A percentile compares a stretch with the other conserved stretches of the same genome.
These are phyloP conservation scores for Otis tarda DNA, from an alignment of 2,113 vertebrate genomes.

Conservation along the genomic window DNA sequence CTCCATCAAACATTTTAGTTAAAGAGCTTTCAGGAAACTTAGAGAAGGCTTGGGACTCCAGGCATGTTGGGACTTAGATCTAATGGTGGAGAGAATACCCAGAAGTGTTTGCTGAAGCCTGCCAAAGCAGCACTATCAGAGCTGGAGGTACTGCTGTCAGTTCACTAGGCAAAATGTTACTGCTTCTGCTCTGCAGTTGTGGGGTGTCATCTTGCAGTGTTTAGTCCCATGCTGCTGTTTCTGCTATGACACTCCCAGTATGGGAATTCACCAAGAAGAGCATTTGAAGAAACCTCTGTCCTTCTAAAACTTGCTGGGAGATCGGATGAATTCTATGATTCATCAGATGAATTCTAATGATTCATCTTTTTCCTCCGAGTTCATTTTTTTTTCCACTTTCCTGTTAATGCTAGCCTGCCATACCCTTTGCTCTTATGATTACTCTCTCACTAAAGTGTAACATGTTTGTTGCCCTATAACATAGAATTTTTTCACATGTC, in stretches of 20 bases:
- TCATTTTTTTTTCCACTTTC: not conserved
- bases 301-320: not conserved
- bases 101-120: not conserved
- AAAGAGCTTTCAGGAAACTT: not conserved
- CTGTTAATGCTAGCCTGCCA: not conserved
- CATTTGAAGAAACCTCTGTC: not conserved
- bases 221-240: not conserved
- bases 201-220: not conserved
- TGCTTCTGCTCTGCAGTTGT: not conserved
- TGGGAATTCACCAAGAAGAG: not conserved
- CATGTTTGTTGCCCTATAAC: not conserved
- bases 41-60: not conserved
- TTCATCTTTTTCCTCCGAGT: accelerated
- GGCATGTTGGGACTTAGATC: not conserved
- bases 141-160: not conserved
- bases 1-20: not conserved
- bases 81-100: accelerated
- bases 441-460: not conserved
- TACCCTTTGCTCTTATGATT: not conserved
- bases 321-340: not conserved
- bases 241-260: not conserved
- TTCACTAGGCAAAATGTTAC: not conserved
- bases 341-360: not conserved
- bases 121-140: not conserved
- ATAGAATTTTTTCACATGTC: not conserved